These are phyloP conservation scores for Nycticorax nycticorax DNA, from an alignment of 2,113 vertebrate genomes.

Conservation along the genomic window DNA sequence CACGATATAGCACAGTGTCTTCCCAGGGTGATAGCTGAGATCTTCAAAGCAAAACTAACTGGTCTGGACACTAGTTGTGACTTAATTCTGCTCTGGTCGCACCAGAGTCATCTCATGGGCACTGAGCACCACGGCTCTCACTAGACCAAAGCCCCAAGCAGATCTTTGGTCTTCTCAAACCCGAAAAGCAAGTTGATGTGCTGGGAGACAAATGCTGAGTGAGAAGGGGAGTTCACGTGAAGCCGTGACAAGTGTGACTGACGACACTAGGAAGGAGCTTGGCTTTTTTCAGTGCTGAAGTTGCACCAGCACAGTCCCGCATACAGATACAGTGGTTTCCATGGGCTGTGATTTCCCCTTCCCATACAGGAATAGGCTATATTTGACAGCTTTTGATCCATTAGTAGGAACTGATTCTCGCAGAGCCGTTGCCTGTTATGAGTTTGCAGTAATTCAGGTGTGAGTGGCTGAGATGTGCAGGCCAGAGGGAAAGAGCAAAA, in stretches of 20 bases:
- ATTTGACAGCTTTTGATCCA: neutral
- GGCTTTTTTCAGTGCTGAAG: neutral
- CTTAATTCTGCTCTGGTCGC: neutral
- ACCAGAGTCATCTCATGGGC: neutral
- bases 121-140: neutral
- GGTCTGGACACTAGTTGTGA: neutral
- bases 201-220: neutral
- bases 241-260: neutral
- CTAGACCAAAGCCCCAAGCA: neutral
- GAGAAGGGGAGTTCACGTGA: neutral
- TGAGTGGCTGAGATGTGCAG: neutral
- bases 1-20: neutral
- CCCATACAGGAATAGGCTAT: rapidly evolving
- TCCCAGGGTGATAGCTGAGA: neutral
- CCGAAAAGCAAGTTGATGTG: neutral
- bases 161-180: neutral
- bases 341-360: neutral
- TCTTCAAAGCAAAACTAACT: neutral
- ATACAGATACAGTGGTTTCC: rapidly evolving
- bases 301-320: neutral
- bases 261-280: neutral
- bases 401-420: neutral
- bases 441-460: neutral
- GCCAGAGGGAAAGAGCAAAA: neutral
- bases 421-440: neutral